Percentiles rank a stretch among this genome's conserved stretches.
phyloP scores from a whole-genome alignment of 2,888 invertebrate species.

The Mellilla xanthometata region DNA sequence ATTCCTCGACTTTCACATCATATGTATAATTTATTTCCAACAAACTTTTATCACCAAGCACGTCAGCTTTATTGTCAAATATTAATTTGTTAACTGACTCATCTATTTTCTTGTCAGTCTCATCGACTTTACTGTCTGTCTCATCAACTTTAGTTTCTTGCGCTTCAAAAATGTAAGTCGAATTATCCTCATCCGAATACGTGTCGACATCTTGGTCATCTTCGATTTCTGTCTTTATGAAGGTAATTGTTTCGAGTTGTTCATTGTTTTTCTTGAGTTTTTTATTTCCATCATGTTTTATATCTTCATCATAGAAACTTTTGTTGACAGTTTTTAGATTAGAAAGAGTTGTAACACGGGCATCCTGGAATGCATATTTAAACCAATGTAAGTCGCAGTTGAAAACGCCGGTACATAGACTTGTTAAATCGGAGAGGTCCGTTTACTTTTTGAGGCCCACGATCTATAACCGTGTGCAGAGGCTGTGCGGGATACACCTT shows the following conservation, averaged over 20 bases:
- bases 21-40: not conserved
- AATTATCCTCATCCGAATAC: constrained; percentile 11
- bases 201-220: constrained; percentile 3
- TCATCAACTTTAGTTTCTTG: not conserved
- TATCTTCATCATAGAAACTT: constrained; percentile 19
- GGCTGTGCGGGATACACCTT: no score
- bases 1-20: constrained; percentile 6
- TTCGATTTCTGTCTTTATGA: constrained; percentile 17
- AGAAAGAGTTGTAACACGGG: constrained; percentile 13
- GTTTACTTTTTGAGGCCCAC: no score
- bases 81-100: not conserved
- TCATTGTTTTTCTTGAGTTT: constrained; percentile 9
- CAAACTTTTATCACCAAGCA: constrained; percentile 5
- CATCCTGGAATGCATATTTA: constrained; percentile 13
- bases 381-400: no score
- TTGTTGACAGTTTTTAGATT: constrained; percentile 20
- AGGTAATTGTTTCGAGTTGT: not conserved
- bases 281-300: constrained; percentile 7
- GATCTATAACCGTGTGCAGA: no score
- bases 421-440: no score
- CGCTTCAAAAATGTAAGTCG: no score
- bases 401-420: no score
- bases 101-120: not conserved
- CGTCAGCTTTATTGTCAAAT: not conserved
- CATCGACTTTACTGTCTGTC: not conserved